Conservation (phyloP, 2,797 vertebrate genomes). For the Craterocephalus amniculus region DNA sequence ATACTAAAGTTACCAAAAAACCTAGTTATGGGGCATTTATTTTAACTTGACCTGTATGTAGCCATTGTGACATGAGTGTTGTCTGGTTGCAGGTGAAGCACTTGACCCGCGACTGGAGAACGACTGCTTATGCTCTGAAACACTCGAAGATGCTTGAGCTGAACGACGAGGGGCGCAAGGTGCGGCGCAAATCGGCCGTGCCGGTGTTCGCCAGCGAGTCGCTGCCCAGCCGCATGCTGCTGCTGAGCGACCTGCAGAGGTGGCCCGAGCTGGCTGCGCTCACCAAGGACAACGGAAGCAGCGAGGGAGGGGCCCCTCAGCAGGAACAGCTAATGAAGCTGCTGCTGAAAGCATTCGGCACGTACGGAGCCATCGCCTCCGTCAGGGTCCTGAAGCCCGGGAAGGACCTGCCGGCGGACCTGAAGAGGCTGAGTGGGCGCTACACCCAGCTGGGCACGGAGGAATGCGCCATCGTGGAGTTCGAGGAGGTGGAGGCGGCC, state of each 20-base stretch:
- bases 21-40: background rate
- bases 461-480: conserved; percentile 95
- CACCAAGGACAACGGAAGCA: conserved; percentile 75
- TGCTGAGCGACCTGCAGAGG: conserved; percentile 90
- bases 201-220: conserved; percentile 95
- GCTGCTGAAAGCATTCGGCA: conserved; percentile 90
- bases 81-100: conserved; percentile 90
- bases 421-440: conserved; percentile 91
- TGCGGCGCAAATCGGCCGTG: conserved; percentile 89
- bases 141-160: conserved; percentile 90
- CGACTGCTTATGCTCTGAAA: conserved; percentile 92
- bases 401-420: conserved; percentile 90
- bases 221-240: conserved; percentile 93
- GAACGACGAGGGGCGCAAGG: conserved; percentile 93
- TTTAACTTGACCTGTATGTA: conserved; percentile 5
- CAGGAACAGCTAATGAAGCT: conserved; percentile 96
- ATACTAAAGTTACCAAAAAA: background rate
- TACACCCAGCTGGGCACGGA: conserved; percentile 91
- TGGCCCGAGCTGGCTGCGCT: conserved; percentile 86
- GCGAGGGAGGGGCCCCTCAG: conserved; percentile 78
- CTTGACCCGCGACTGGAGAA: conserved; percentile 96
- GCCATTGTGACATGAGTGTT: conserved; percentile 28
- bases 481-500: conserved; percentile 95
- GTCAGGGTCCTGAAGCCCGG: conserved; percentile 94
- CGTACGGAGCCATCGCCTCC: conserved; percentile 90